Conservation (phyloP, 2,113 vertebrate species). For the Polyodon spathula region DNA sequence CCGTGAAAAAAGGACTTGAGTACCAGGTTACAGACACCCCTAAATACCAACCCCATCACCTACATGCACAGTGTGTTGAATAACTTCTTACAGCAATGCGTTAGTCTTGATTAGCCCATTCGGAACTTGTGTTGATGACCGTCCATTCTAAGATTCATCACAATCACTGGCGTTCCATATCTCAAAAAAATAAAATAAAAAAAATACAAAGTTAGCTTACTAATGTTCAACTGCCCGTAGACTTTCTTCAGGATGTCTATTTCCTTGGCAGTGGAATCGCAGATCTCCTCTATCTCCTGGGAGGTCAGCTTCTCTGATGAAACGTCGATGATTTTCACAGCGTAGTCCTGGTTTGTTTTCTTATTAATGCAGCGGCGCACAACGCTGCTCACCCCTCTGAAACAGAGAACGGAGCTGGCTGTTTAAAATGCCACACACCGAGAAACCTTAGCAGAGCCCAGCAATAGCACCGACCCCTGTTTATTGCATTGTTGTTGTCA, state of each 20-base stretch:
- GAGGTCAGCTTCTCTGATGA: conserved; percentile 76
- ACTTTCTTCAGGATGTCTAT: conserved; percentile 89
- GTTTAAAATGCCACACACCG: too few species aligned
- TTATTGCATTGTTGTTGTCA: too few species aligned
- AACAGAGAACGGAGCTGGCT: neutral
- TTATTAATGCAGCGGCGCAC: conserved; percentile 86
- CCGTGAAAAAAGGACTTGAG: too few species aligned
- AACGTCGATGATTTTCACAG: conserved; percentile 93
- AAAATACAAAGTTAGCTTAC: conserved; percentile 55
- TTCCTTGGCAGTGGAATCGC: conserved; percentile 79
- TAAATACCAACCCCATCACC: too few species aligned
- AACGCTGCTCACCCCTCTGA: conserved; percentile 89
- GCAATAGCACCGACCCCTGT: neutral
- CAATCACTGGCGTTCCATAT: neutral
- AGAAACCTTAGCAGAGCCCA: too few species aligned
- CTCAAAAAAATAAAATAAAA: neutral
- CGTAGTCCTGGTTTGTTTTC: conserved; percentile 66
- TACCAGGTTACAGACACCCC: too few species aligned
- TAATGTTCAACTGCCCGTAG: conserved; percentile 77
- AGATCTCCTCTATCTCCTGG: conserved; percentile 73
- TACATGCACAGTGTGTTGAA: too few species aligned
- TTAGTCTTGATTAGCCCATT: too few species aligned
- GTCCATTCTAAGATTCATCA: too few species aligned
- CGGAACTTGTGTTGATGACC: too few species aligned
- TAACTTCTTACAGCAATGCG: too few species aligned